Evolutionary conservation across 2,888 invertebrate species (phyloP).

Genomic region (Agrochola lota): DNA sequence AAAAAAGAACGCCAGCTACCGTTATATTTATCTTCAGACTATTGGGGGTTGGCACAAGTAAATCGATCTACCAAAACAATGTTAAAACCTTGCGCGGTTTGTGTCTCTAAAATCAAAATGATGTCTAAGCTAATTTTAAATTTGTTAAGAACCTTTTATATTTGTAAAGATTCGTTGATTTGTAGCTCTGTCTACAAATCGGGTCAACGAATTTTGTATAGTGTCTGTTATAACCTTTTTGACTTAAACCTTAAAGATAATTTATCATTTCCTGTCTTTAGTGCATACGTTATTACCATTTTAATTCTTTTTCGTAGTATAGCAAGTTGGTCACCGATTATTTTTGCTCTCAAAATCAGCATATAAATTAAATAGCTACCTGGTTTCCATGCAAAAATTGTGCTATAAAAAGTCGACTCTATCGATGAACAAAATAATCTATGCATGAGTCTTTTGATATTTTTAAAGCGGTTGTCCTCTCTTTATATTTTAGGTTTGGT

Average conservation of each 20-base stretch:
- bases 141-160: neutral
- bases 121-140: neutral
- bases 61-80: too few relatives aligned
- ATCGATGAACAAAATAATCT: slow-evolving; percentile 53
- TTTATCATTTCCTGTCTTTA: neutral
- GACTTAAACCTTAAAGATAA: neutral
- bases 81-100: too few relatives aligned
- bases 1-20: slow-evolving; percentile 22
- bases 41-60: neutral
- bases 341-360: slow-evolving; percentile 33
- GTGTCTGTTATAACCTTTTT: neutral
- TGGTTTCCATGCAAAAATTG: slow-evolving; percentile 26
- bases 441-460: slow-evolving; percentile 60
- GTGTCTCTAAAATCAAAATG: too few relatives aligned
- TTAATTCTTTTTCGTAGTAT: neutral
- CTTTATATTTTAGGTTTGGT: slow-evolving; percentile 38
- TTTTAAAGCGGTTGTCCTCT: slow-evolving; percentile 46
- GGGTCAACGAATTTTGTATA: neutral
- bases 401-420: slow-evolving; percentile 35
- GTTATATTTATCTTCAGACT: slow-evolving; percentile 20
- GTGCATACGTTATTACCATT: neutral
- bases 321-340: neutral
- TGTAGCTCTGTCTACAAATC: neutral
- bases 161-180: neutral
- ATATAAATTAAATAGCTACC: slow-evolving; percentile 50